Percentiles rank a stretch among this genome's conserved stretches.
These are phyloP conservation scores for Microcaecilia unicolor DNA, from an alignment of 2,797 vertebrate species.

Conservation along the genomic window DNA sequence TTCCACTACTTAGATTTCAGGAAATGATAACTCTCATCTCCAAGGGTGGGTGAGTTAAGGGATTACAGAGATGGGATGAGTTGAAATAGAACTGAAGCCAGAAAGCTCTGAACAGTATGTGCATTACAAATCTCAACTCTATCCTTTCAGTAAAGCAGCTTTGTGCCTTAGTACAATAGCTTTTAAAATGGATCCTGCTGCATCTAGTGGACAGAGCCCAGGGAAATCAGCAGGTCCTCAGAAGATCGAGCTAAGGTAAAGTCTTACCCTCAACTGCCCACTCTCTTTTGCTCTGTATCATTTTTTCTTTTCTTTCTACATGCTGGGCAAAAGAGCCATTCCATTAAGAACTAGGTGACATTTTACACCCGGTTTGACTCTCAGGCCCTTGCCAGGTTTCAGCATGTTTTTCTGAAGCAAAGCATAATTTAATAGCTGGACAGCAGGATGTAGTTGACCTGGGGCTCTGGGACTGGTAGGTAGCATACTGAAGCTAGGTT, in stretches of 20 bases:
- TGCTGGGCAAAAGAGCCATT: no score
- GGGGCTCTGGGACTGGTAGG: no score
- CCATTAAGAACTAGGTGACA: no score
- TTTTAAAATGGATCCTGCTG: conserved; percentile 9
- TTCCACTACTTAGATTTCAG: no score
- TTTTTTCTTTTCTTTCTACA: neutral
- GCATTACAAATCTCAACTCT: conserved; percentile 16
- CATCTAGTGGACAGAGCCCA: conserved; percentile 8
- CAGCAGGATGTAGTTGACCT: no score
- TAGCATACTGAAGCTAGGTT: no score
- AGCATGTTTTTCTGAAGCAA: no score
- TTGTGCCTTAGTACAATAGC: conserved; percentile 6
- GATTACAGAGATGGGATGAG: conserved; percentile 13
- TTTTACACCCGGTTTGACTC: no score
- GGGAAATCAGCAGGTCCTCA: conserved; percentile 6
- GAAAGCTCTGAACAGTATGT: conserved; percentile 12
- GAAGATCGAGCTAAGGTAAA: conserved; percentile 14
- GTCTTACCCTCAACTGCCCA: neutral
- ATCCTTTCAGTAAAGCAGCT: conserved; percentile 14
- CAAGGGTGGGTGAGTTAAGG: no score
- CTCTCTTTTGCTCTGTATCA: neutral
- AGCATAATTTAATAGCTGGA: no score
- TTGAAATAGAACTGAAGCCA: conserved; percentile 12
- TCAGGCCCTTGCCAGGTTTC: no score
- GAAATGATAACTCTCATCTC: no score